Evolutionary conservation across 2,888 invertebrate species (phyloP), one percentile per base, ranked within the genome.

Genomic region (Mamestra brassicae): DNA sequence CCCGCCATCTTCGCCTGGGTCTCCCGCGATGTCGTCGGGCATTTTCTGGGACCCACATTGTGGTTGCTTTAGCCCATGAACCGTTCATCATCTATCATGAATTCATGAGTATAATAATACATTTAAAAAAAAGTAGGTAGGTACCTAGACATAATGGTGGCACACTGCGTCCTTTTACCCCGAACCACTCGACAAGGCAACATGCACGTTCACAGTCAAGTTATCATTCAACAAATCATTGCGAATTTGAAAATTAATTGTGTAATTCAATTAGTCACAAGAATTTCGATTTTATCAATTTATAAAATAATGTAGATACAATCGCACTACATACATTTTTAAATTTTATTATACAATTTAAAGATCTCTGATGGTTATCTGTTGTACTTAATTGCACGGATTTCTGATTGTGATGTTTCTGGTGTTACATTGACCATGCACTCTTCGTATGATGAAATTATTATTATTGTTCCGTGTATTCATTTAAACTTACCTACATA

Each of bases 201-300:
- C 11, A 45, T 62, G 36, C 77, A 78, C 71, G 78, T 77, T 77
- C 45, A 15, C 62, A 5, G 2, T 0, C 2, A 34, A 52, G 11
- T 57, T 71, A 76, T 70, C 78, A 8, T 11, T 26, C 2, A 15
- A 1, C 26, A 26, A 5, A 76, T 76, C 63, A 45, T 15, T 71
- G 57, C 71, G 70, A 52, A 57, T 70, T 76, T 42, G 34, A 17
- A 62, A 70, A 26, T 17, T 6, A 52, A 78, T 63, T 58, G 57
- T 76, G 78, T 78, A 71, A 76, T 63, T 71, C 78, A 78, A 76
- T 77, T 70, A 71, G 26, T 77, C 78, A 63, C 38, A 71, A 45
- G 0, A 45, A 50, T 36, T 42, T 7, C 2, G 13, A 62, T 36
- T 7, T 71, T 63, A 76, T 76, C 76, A 47, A 52, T 58, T 71